Conservation (phyloP, 2,113 vertebrate genomes). For the Pollimyrus isidori region DNA sequence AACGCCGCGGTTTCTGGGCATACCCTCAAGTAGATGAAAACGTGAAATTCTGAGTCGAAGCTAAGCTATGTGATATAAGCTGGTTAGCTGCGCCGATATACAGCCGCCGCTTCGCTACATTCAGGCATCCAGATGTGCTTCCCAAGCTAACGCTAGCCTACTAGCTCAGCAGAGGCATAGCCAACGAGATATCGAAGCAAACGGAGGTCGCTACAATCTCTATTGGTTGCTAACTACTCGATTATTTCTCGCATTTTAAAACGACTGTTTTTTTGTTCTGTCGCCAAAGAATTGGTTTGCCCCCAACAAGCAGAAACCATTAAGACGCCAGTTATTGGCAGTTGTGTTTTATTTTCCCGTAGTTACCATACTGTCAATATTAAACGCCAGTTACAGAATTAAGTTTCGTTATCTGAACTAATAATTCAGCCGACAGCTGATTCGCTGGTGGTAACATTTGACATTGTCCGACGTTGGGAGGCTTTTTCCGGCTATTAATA, state of each 20-base stretch:
- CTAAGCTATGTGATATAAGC: not conserved
- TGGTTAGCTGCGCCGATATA: not conserved
- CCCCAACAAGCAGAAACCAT: not conserved
- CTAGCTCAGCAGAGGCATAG: not conserved
- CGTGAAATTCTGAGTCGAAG: not conserved
- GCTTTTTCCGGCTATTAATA: not conserved
- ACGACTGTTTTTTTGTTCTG: not conserved
- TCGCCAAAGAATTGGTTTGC: not conserved
- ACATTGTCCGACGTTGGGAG: not conserved
- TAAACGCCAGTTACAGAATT: not conserved
- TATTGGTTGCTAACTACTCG: not conserved
- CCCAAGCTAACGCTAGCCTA: not conserved
- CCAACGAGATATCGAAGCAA: not conserved
- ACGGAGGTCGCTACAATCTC: not conserved
- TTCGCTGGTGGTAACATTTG: not conserved
- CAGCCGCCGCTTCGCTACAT: not conserved
- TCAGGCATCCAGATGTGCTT: constrained; percentile 7
- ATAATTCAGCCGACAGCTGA: not conserved
- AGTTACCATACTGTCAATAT: not conserved
- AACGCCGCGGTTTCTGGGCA: not conserved
- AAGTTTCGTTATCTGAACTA: constrained; percentile 1
- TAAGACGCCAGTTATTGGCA: not conserved
- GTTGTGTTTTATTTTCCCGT: not conserved
- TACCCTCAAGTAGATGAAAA: not conserved
- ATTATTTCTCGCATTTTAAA: not conserved